Conservation (phyloP, 92 coral and sea anemone species). For the Paragorgia papillata region DNA sequence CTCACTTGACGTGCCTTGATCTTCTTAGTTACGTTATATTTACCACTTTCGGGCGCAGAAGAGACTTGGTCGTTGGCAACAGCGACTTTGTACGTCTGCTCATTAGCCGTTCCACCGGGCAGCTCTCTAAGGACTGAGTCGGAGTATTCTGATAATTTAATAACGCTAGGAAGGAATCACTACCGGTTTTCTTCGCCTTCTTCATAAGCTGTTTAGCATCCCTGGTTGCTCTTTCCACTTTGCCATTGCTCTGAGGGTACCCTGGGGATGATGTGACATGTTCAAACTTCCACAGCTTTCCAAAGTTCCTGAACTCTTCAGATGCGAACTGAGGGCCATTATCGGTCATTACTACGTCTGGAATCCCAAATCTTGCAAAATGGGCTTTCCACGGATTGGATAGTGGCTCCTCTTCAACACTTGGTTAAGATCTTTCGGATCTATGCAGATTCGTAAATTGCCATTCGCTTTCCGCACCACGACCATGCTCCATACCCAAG, state of each 20-base stretch:
- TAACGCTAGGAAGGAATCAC: slow-evolving; percentile 36
- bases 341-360: not conserved
- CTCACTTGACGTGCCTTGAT: slow-evolving; percentile 34
- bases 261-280: slow-evolving; percentile 1
- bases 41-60: slow-evolving; percentile 38
- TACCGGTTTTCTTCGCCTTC: slow-evolving; percentile 43
- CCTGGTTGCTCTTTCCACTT: slow-evolving; percentile 20
- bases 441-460: too few species aligned
- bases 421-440: too few species aligned
- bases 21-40: slow-evolving; percentile 5
- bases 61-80: slow-evolving; percentile 22
- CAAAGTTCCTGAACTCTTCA: too few species aligned
- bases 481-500: too few species aligned
- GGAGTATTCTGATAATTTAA: slow-evolving; percentile 30
- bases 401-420: too few species aligned
- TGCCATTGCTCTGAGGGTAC: slow-evolving; percentile 21
- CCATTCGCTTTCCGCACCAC: too few species aligned
- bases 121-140: slow-evolving; percentile 4
- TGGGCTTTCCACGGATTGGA: slow-evolving; percentile 14
- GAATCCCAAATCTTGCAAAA: slow-evolving; percentile 6
- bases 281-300: slow-evolving; percentile 4
- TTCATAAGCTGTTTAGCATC: slow-evolving; percentile 38
- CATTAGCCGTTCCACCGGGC: slow-evolving; percentile 29
- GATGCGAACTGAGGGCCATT: slow-evolving; percentile 13
- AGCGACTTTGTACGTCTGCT: slow-evolving; percentile 38